Evolutionary conservation across 2,113 vertebrate genomes (phyloP), one percentile per base, ranked within the genome.

Genomic region (Galemys pyrenaicus): DNA sequence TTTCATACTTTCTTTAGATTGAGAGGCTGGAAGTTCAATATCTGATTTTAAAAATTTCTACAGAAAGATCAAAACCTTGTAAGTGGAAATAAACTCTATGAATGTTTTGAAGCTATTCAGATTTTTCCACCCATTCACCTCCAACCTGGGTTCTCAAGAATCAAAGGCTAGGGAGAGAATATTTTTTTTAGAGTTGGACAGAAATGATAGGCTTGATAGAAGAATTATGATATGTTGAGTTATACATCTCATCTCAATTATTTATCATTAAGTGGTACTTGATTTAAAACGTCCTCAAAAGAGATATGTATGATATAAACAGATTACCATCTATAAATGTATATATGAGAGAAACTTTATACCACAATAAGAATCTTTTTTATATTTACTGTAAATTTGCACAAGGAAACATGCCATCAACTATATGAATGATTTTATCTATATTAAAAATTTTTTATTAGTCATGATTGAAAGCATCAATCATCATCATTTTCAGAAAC

Each of bases 41-140:
- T 51, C 79, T 92, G 44, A 20, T 58, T 95, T 95, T 77, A 56
- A 89, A 95, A 94, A 92, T 56, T 91, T 41, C 64, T 89, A 35
- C 54, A 28, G 68, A 80, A 83, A 94, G n/a, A 87, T 24, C 28
- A 60, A 89, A 77, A 81, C 39, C 19, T 90, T 67, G 17, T 46
- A 79, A 92, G 37, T 73, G 56, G 94, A 75, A 83, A 73, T 78
- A 91, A 92, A 83, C 20, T 4, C 41, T 67, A 12, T 4, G 9
- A 24, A 13, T 0, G 10, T 81, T 86, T 75, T 94, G 19, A 64
- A n/a, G 15, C n/a, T 54, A 30, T n/a, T 73, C 64, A 60, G 0
- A 82, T 13, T 32, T 9, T 30, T 26, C 54, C 17, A 56, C 32
- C 7, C 16, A n/a, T n/a, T 32, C 1, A 41, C 19, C 17, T 56